These are phyloP conservation scores for Adineta ricciae DNA, from an alignment of 2,888 invertebrate genomes.

Conservation along the genomic window DNA sequence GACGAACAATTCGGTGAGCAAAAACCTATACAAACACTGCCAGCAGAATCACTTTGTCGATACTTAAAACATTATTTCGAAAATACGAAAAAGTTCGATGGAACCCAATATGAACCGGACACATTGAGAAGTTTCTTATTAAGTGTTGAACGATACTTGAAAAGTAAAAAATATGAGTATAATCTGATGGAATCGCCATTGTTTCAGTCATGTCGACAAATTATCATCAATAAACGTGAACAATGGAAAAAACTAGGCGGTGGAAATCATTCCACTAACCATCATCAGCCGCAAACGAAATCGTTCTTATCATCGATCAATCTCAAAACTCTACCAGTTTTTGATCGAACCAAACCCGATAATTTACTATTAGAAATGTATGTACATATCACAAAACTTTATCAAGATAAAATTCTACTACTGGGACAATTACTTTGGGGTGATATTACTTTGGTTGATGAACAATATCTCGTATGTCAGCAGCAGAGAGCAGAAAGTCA, in stretches of 20 bases:
- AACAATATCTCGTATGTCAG: background rate
- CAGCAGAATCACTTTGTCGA: background rate
- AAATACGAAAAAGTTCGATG: constrained; percentile 21
- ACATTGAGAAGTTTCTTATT: constrained; percentile 12
- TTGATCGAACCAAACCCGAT: background rate
- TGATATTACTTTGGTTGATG: constrained; percentile 3
- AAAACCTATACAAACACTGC: background rate
- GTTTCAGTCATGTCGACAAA: background rate
- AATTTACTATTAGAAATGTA: background rate
- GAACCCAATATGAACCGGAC: constrained; percentile 8
- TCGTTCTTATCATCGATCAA: background rate
- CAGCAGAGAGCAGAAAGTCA: background rate
- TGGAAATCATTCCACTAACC: background rate
- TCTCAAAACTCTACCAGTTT: background rate
- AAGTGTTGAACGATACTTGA: constrained; percentile 9
- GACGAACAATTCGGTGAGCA: background rate
- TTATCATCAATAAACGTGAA: background rate
- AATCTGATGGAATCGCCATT: constrained; percentile 8
- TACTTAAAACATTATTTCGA: constrained; percentile 18
- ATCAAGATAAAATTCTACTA: background rate
- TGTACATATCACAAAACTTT: background rate
- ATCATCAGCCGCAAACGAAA: background rate
- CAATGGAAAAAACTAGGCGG: background rate
- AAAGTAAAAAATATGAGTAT: constrained; percentile 14
- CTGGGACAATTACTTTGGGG: background rate